A percentile compares a stretch with the other conserved stretches of the same genome.
Evolutionary conservation across 2,797 vertebrate genomes (phyloP).

Genomic region (Trematomus bernacchii): DNA sequence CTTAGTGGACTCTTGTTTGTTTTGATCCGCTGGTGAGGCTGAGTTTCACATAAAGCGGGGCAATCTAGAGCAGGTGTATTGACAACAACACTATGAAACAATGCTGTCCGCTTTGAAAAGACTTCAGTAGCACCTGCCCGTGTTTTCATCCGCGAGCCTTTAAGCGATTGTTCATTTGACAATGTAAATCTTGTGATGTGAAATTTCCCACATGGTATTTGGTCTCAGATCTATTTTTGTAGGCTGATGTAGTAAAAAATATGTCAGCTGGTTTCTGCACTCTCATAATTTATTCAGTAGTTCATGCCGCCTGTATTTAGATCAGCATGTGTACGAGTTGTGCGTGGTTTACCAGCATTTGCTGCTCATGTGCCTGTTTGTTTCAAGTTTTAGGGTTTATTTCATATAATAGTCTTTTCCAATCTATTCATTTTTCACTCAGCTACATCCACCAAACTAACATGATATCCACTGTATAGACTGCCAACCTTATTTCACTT

Average conservation of each 20-base stretch:
- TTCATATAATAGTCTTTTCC: conserved; percentile 14
- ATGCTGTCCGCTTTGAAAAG: conserved; percentile 11
- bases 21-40: conserved; percentile 32
- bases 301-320: conserved; percentile 38
- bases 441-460: background rate
- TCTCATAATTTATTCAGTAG: conserved; percentile 62
- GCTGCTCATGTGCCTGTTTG: conserved; percentile 12
- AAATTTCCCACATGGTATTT: background rate
- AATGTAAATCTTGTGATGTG: conserved; percentile 6
- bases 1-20: conserved; percentile 47
- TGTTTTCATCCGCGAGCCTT: background rate
- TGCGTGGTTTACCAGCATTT: conserved; percentile 36
- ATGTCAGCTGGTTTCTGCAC: conserved; percentile 36
- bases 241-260: conserved; percentile 34
- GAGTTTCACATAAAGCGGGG: conserved; percentile 39
- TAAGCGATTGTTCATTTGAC: background rate
- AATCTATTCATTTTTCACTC: background rate
- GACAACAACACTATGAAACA: conserved; percentile 26
- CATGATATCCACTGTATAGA: background rate
- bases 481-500: background rate
- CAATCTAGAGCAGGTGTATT: conserved; percentile 57
- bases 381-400: conserved; percentile 15
- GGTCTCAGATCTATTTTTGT: conserved; percentile 43
- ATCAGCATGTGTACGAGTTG: conserved; percentile 26
- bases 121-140: conserved; percentile 8